Evolutionary conservation across 2,888 invertebrate species (phyloP), one percentile per base, ranked within the genome.

Genomic region (Melanargia galathea): DNA sequence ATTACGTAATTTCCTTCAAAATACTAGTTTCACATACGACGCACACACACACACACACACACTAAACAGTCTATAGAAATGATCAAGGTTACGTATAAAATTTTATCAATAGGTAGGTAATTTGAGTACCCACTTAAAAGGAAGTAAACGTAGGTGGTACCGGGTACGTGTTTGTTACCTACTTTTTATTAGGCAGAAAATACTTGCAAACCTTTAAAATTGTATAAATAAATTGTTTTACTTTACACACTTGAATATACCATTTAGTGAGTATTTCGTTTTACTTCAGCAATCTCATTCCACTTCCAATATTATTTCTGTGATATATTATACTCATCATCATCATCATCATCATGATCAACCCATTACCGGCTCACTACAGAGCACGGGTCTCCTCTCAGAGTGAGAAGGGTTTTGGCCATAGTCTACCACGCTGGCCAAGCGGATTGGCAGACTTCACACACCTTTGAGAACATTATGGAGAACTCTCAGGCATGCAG

Each of bases 61-160:
- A 38, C 43, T 8, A 43, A 7, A 10, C 18, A 18, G 26, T 16
- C 51, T 35, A 52, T 20, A 22, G 18, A 33, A 51, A 35, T 35
- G 33, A 33, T 52, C 52, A 52, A 52, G 52, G 52, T 35, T 52
- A 52, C 20, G 35, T 20, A 52, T 51, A 51, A 51, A 26, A 16
- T 33, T 18, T 45, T 18, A 48, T 49, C 0, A 26, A 49, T 48
- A 49, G 43, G 26, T 30, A 48, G 1, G 8, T 49, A 33, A n/a
- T 10, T 13, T 33, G 35, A 11, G 18, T 33, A 52, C 52, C 35
- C n/a, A n/a, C n/a, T 33, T 13, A 20, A 52, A 22, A 52, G 35
- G 52, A 52, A 52, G 52, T 52, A 20, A 52, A 52, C 13, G 52
- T 52, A 52, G 20, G 35, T 35, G 2, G 35, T 24, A 5, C 4